phyloP scores from a whole-genome alignment of 2,113 vertebrate species.

The Elachura formosa region DNA sequence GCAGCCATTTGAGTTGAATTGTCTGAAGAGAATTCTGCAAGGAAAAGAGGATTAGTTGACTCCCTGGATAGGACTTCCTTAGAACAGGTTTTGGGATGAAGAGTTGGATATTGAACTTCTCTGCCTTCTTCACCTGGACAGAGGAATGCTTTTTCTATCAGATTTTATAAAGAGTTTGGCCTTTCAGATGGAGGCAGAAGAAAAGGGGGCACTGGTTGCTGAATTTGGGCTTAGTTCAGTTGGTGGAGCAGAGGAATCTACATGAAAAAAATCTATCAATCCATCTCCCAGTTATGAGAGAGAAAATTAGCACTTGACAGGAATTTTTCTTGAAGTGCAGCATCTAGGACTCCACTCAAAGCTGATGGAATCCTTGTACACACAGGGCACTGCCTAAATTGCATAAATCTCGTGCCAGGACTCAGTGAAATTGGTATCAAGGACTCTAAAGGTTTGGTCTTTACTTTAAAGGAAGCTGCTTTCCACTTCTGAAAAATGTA shows the following conservation, averaged over 20 bases:
- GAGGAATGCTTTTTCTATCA: not conserved
- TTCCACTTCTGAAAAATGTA: not conserved
- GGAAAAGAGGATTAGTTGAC: not conserved
- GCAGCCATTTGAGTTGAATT: not conserved
- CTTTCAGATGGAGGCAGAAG: not conserved
- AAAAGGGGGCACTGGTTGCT: not conserved
- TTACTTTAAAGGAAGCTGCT: not conserved
- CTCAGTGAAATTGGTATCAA: not conserved
- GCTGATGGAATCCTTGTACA: not conserved
- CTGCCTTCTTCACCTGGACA: not conserved
- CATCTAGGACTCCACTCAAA: not conserved
- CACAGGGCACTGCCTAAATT: not conserved
- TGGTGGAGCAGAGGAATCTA: not conserved
- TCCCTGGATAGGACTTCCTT: not conserved
- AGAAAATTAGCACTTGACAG: not conserved
- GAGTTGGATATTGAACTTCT: not conserved
- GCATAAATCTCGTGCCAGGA: not conserved
- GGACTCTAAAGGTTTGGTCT: not conserved
- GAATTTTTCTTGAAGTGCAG: not conserved
- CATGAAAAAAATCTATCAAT: not conserved
- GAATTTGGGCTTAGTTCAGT: not conserved
- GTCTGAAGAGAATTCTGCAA: not conserved
- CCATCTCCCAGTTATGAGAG: not conserved
- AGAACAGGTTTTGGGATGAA: not conserved
- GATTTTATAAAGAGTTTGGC: not conserved